These are phyloP conservation scores for Scolopax mira DNA, from an alignment of 2,113 vertebrate genomes.

Conservation along the genomic window DNA sequence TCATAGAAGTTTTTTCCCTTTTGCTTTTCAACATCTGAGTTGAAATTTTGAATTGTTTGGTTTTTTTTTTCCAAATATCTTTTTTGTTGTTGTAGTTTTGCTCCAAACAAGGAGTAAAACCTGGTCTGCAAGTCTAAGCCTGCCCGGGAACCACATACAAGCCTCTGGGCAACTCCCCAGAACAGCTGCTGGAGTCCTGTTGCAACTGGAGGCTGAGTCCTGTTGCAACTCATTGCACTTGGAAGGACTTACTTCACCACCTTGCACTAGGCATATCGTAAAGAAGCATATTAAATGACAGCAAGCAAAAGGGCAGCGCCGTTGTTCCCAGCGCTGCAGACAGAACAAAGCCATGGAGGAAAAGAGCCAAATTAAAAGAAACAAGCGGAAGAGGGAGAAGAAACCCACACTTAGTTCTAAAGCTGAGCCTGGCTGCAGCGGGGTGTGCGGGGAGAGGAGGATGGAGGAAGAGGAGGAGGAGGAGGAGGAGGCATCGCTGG, in stretches of 20 bases:
- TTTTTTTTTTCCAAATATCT: neutral
- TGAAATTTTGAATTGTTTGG: neutral
- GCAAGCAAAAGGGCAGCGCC: neutral
- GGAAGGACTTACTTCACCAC: neutral
- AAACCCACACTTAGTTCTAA: neutral
- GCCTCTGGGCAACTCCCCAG: neutral
- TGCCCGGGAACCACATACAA: neutral
- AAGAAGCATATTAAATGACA: accelerated
- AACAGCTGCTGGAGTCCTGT: neutral
- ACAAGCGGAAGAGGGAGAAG: neutral
- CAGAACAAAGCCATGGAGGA: neutral
- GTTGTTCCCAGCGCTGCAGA: neutral
- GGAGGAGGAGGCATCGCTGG: neutral
- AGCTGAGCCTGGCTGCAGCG: neutral
- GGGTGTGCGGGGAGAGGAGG: neutral
- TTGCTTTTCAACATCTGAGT: neutral
- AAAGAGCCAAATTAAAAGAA: neutral
- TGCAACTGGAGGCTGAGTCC: neutral
- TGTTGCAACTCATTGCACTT: neutral
- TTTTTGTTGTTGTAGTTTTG: neutral
- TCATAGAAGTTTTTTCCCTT: neutral
- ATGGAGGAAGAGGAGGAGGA: neutral
- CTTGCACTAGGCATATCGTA: accelerated
- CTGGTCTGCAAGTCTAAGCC: neutral
- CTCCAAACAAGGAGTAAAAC: neutral